These are phyloP conservation scores for Caenorhabditis latens DNA, from an alignment of 1,140 invertebrate species.

Conservation along the genomic window DNA sequence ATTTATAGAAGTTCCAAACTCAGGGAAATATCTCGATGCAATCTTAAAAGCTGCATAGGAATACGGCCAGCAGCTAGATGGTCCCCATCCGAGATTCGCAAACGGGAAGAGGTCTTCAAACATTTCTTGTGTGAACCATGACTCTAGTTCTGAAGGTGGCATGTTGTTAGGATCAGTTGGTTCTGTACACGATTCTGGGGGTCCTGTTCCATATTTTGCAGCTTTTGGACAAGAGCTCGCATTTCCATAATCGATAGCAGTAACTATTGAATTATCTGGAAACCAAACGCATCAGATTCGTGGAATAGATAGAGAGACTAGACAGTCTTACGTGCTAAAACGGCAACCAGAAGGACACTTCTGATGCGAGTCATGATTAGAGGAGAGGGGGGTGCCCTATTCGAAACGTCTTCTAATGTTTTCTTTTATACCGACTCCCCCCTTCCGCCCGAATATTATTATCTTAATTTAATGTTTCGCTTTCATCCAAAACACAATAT, in stretches of 20 bases:
- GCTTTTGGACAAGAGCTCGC: constrained; percentile 52
- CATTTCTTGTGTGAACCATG: constrained; percentile 70
- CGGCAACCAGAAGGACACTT: not conserved
- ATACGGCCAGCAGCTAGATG: constrained; percentile 72
- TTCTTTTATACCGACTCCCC: constrained; percentile 6
- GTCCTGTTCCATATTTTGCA: constrained; percentile 59
- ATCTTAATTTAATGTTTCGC: not conserved
- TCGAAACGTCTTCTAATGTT: not conserved
- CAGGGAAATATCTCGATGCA: constrained; percentile 76
- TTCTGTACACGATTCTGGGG: constrained; percentile 56
- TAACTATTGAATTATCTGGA: constrained; percentile 17
- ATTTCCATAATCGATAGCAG: constrained; percentile 45
- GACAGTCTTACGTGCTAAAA: constrained; percentile 8
- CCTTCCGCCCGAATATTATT: constrained; percentile 13
- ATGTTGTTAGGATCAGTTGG: constrained; percentile 69
- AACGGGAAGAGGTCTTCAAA: constrained; percentile 74
- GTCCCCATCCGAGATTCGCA: constrained; percentile 76
- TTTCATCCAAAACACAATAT: constrained; percentile 15
- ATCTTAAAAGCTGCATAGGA: constrained; percentile 75
- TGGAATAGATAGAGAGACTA: not conserved
- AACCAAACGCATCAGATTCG: not conserved
- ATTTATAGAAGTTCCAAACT: constrained; percentile 70
- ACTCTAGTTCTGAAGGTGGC: constrained; percentile 65
- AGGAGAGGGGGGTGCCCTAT: too few species aligned
- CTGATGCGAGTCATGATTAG: constrained; percentile 17